Evolutionary conservation across 2,113 vertebrate genomes (phyloP), one percentile per base, ranked within the genome.

Genomic region (Bufo gargarizans): DNA sequence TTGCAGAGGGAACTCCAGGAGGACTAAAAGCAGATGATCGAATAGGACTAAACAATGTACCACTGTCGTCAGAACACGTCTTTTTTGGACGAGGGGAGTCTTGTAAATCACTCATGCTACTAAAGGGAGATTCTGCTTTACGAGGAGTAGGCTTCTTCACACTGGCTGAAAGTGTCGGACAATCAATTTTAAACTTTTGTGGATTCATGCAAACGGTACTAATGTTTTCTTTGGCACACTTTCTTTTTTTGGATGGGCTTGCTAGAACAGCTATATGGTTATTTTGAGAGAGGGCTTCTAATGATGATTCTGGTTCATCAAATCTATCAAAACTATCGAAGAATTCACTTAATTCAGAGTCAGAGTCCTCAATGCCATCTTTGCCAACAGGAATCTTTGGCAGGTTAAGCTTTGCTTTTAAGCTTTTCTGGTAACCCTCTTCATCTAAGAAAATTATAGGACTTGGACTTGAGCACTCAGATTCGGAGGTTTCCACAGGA

Each of bases 301-400:
- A 90, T 88, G 92, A 92, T 90, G 96, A 94, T n/a, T 98, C 97
- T 79, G 97, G 91, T 65, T 99, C 98, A 92, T 99, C 98, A 83
- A 99, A 98, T 86, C 96, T 97, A 94, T 99, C 98, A 92, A 99
- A 99, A 90, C 98, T 99, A 92, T 99, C 98, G 92, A 99, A 99
- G 94, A 99, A 99, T 90, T 99, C 98, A 93, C 98, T 98, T 19
- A 99, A 95, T 95, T 99, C 98, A 11, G 98, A 99, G 90, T 99
- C 98, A 17, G 98, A 99, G 92, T 99, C 98, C 90, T 99, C 98
- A 82, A 99, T 94, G 59, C 95, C 95, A 87, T 99, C 97, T 93
- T 96, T 97, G 86, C 96, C 94, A 53, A 97, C 95, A 13, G 98
- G 98, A 76, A 99, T 96, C 94, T 98, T 97, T 83, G 98, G 98